A percentile compares a stretch with the other conserved stretches of the same genome.
Evolutionary conservation across 2,113 vertebrate species (phyloP).

Genomic region (Mastomys natalensis): DNA sequence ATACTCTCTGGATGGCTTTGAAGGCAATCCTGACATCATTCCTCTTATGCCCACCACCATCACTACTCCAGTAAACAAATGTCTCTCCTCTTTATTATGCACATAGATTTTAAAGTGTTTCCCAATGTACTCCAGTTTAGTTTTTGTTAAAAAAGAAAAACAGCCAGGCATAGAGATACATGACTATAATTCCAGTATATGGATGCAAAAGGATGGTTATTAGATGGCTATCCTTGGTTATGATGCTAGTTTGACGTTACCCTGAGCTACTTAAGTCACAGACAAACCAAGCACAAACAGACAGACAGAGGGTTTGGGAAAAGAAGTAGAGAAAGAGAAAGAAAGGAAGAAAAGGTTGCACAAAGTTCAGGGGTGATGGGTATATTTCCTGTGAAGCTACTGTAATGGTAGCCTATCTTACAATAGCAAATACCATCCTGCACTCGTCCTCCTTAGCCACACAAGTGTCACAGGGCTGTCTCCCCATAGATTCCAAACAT

Average conservation of each 20-base stretch:
- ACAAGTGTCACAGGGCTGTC: background rate
- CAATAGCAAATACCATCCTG: slow-evolving; percentile 28
- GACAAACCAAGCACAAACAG: background rate
- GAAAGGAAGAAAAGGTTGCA: background rate
- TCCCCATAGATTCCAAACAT: slow-evolving; percentile 3
- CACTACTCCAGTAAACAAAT: background rate
- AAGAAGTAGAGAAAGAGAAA: background rate
- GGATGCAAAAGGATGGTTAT: background rate
- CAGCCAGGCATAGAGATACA: background rate
- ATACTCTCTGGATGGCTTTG: background rate
- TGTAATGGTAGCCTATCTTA: background rate
- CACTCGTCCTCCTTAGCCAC: background rate
- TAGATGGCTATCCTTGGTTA: background rate
- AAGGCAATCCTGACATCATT: background rate
- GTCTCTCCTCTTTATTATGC: background rate
- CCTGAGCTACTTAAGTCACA: background rate
- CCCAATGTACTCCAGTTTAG: background rate
- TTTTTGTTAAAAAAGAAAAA: slow-evolving; percentile 55
- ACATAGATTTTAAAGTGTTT: background rate
- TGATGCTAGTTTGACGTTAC: background rate
- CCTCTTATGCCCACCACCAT: background rate
- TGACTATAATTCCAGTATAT: background rate
- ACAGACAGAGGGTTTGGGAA: background rate
- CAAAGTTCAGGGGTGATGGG: background rate
- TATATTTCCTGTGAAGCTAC: background rate